Evolutionary conservation across 2,113 vertebrate genomes (phyloP), one percentile per base, ranked within the genome.

Genomic region (Gallinago media): DNA sequence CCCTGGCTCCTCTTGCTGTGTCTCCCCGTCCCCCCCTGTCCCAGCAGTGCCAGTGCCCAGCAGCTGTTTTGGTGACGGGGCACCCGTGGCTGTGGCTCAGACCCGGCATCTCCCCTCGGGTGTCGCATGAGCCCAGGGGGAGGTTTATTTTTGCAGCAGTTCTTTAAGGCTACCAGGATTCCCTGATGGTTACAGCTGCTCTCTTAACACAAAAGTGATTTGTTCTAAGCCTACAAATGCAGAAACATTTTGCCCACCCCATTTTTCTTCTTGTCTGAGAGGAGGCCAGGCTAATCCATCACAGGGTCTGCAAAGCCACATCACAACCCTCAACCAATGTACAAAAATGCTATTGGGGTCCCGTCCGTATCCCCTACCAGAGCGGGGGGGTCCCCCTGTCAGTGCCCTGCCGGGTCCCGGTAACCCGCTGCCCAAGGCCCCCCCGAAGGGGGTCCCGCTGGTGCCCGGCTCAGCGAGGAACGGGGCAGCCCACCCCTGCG

Each of bases 191-290:
- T 81, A 56, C 90, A 78, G 82, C 94, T 84, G 82, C 85, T 89
- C 81, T 22, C 34, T 49, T 89, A 89, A 79, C 81, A 73, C 58
- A 49, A 62, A 81, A 92, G 75, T 76, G 89, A 92, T 72, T 82
- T 88, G 73, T 88, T 93, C 86, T 26, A 38, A 82, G 80, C 61
- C 71, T 58, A 66, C 62, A 70, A 88, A 75, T 44, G 80, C 42
- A 89, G 78, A 95, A 96, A 92, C 85, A 76, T 76, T 93, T 85
- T 76, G 67, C 74, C 93, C 61, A 21, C 59, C 21, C 70, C 42
- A 76, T 88, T 96, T 94, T 94, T 91, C 84, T 83, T 85, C 71
- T 77, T 75, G 74, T 73, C 71, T 52, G 54, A 55, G 78, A 74
- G 49, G 42, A 75, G 67, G 13, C 76, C 67, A 47, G 80, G 62